Evolutionary conservation across 2,113 vertebrate genomes (phyloP).

Genomic region (Cyprinodon variegatus): DNA sequence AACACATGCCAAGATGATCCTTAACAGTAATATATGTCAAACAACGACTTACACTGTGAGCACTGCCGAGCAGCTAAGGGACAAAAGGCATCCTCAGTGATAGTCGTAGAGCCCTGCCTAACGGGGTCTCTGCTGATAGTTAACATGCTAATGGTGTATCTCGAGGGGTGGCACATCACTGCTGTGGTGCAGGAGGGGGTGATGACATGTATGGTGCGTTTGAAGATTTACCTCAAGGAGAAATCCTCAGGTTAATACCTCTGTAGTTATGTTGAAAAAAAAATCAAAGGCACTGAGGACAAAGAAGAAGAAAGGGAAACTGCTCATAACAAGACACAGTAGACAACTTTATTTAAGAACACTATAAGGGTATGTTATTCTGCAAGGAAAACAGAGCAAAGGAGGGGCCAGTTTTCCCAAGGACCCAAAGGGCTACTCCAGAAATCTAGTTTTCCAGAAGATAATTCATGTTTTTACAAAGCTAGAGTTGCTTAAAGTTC

Average conservation of each 20-base stretch:
- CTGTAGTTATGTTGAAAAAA: neutral
- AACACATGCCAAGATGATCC: constrained; percentile 70
- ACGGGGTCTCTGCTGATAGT: constrained; percentile 7
- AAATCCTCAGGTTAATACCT: constrained; percentile 11
- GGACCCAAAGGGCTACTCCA: neutral
- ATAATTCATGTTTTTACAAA: neutral
- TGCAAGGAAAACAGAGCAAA: neutral
- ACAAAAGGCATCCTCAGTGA: constrained; percentile 40
- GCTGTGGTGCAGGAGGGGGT: constrained; percentile 12
- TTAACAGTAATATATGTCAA: constrained; percentile 78
- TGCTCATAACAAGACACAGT: neutral
- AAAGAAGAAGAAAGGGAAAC: neutral
- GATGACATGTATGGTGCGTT: constrained; percentile 24
- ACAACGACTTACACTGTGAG: constrained; percentile 31
- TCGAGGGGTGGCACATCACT: constrained; percentile 3
- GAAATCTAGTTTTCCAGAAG: neutral
- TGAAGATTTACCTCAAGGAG: constrained; percentile 12
- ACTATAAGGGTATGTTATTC: neutral
- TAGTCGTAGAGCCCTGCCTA: neutral
- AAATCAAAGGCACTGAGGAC: neutral
- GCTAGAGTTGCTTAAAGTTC: neutral
- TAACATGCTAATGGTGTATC: constrained; percentile 28
- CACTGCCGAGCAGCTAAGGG: constrained; percentile 56
- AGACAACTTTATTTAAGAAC: neutral
- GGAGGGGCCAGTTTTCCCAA: neutral